phyloP scores from a whole-genome alignment of 2,113 vertebrate genomes.

The Myiozetetes cayanensis region DNA sequence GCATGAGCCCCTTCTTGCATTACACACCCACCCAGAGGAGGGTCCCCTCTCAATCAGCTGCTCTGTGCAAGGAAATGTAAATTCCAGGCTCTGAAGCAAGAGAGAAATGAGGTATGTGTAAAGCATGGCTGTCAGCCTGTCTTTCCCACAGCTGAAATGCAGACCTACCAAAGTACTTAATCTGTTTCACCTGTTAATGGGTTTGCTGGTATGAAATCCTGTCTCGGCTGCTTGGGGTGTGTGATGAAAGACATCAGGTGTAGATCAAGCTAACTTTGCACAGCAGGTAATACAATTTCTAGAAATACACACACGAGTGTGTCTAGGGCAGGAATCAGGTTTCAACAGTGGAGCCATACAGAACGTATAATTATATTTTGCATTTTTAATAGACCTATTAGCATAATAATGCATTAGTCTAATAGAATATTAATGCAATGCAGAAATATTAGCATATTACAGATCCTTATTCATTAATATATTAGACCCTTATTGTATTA shows the following conservation, averaged over 20 bases:
- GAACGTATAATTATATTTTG: conserved; percentile 66
- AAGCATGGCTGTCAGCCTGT: neutral
- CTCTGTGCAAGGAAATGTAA: neutral
- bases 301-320: conserved; percentile 18
- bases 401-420: conserved; percentile 63
- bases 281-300: conserved; percentile 20
- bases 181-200: neutral
- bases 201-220: neutral
- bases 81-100: neutral
- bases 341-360: conserved; percentile 36
- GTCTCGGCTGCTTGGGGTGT: neutral
- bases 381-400: conserved; percentile 69
- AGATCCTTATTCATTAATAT: conserved; percentile 64
- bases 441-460: conserved; percentile 65
- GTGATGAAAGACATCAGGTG: neutral
- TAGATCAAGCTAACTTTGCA: conserved; percentile 40
- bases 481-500: conserved; percentile 60
- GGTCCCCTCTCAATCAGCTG: neutral
- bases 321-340: conserved; percentile 32
- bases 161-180: neutral
- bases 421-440: conserved; percentile 70
- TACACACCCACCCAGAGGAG: neutral
- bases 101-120: fast-evolving
- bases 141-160: neutral
- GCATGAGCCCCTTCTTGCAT: neutral